phyloP scores from a whole-genome alignment of 2,113 vertebrate species.

The Saccopteryx leptura region DNA sequence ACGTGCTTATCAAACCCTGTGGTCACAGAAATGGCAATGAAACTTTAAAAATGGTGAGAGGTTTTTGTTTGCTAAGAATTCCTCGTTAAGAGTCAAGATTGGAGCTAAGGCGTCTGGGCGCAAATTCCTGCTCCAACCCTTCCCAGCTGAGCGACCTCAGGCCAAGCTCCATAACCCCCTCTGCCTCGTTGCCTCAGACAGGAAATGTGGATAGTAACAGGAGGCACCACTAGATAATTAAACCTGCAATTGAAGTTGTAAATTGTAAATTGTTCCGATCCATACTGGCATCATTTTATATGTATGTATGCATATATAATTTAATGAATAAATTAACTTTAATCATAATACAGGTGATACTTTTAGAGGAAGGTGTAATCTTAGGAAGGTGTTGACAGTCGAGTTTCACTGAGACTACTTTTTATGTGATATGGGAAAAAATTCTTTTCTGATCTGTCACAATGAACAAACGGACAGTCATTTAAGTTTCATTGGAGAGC shows the following conservation, averaged over 20 bases:
- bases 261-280: not conserved
- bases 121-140: not conserved
- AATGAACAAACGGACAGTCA: not conserved
- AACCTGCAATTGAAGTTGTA: not conserved
- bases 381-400: slow-evolving; percentile 24
- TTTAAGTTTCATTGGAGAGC: slow-evolving; percentile 20
- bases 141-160: not conserved
- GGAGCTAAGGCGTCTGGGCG: not conserved
- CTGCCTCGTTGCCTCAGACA: not conserved
- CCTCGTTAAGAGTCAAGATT: not conserved
- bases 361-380: slow-evolving; percentile 52
- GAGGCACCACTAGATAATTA: not conserved
- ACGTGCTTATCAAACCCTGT: not conserved
- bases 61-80: not conserved
- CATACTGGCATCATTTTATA: not conserved
- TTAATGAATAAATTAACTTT: slow-evolving; percentile 48
- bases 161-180: not conserved
- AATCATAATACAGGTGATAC: not conserved
- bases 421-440: not conserved
- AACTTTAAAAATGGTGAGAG: not conserved
- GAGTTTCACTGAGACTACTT: not conserved
- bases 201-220: not conserved
- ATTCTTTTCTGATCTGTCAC: not conserved
- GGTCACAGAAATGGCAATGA: not conserved
- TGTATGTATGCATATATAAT: not conserved